Percentiles rank a stretch among this genome's conserved stretches.
phyloP scores from a whole-genome alignment of 2,888 invertebrate species.

The Trachelus tabidus region DNA sequence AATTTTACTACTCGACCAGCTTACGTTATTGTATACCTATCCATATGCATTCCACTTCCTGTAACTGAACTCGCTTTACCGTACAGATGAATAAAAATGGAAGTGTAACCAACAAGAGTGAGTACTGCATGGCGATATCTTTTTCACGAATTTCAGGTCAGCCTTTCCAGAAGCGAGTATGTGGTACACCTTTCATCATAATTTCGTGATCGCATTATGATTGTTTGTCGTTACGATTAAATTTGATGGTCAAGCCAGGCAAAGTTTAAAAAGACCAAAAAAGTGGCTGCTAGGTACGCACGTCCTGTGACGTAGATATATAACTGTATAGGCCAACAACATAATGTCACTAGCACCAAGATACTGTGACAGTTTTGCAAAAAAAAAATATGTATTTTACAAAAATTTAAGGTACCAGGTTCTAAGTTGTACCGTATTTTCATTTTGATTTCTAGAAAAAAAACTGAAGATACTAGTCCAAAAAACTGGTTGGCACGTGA shows the following conservation, averaged over 20 bases:
- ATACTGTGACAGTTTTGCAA: not conserved
- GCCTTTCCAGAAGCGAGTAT: slow-evolving; percentile 31
- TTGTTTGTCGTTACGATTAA: slow-evolving; percentile 2
- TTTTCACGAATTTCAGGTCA: slow-evolving; percentile 33
- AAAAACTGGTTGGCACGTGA: not conserved
- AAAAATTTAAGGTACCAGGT: no score
- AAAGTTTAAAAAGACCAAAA: not conserved
- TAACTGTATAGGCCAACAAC: not conserved
- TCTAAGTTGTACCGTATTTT: not conserved
- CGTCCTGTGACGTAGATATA: not conserved
- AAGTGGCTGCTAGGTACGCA: not conserved
- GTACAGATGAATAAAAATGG: not conserved
- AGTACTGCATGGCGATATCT: slow-evolving; percentile 18
- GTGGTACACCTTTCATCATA: slow-evolving; percentile 23
- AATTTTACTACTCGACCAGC: not conserved
- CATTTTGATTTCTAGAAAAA: not conserved
- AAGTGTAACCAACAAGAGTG: not conserved
- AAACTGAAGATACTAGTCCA: not conserved
- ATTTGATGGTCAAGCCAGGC: not conserved
- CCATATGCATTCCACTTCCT: not conserved
- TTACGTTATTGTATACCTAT: not conserved
- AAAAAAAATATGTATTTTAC: not conserved
- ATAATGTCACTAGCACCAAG: not conserved
- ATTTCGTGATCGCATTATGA: not conserved
- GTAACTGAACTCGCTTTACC: not conserved